phyloP scores from a whole-genome alignment of 92 coral and sea anemone species.

The Muricea muricata region DNA sequence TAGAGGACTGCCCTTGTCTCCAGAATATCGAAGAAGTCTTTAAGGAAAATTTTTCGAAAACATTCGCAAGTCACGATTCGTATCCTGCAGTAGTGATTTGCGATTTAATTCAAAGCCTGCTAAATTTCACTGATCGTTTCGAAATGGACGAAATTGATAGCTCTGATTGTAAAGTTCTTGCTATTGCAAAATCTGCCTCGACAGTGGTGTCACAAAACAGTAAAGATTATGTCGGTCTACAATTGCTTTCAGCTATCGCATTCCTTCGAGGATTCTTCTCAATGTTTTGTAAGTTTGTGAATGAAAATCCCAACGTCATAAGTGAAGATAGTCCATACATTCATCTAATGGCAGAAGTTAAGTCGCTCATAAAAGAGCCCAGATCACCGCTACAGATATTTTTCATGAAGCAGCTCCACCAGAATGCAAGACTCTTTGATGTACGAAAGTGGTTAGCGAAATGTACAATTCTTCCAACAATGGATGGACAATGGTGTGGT shows the following conservation, averaged over 20 bases:
- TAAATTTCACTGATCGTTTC: conserved; percentile 48
- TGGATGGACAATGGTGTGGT: conserved; percentile 49
- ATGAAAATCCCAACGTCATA: conserved; percentile 24
- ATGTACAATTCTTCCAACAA: conserved; percentile 59
- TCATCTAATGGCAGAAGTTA: conserved; percentile 64
- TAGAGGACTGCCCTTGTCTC: conserved; percentile 69
- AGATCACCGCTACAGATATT: conserved; percentile 51
- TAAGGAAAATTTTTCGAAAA: neutral
- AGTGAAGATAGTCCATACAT: conserved; percentile 44
- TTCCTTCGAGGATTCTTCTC: conserved; percentile 72
- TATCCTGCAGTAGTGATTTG: conserved; percentile 87
- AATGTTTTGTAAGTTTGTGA: conserved; percentile 66
- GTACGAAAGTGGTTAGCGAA: conserved; percentile 56
- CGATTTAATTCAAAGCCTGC: conserved; percentile 82
- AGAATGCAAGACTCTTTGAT: conserved; percentile 64
- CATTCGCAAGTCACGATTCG: conserved; percentile 59
- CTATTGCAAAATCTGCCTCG: conserved; percentile 65
- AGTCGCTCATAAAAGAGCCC: conserved; percentile 47
- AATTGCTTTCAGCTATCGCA: conserved; percentile 77
- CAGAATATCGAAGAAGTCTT: conserved; percentile 46
- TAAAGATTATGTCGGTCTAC: conserved; percentile 50
- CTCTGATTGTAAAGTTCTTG: conserved; percentile 68
- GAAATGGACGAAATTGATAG: conserved; percentile 46
- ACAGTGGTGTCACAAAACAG: conserved; percentile 47
- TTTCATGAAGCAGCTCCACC: conserved; percentile 79